Percentiles rank a stretch among this genome's conserved stretches.
phyloP scores from a whole-genome alignment of 2,888 invertebrate species.

The Cephus pygmeus region DNA sequence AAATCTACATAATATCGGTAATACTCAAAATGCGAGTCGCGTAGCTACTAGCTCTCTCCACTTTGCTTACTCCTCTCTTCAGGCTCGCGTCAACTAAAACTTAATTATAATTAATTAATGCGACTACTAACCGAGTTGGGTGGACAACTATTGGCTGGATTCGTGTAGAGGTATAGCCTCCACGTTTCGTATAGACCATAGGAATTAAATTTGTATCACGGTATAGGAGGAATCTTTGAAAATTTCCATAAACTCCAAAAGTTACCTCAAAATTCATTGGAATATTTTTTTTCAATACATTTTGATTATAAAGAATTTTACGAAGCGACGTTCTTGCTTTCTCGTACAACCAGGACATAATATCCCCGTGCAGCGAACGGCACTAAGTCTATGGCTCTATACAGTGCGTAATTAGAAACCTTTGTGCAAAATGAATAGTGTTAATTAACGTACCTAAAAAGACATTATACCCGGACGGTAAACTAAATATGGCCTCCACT shows the following conservation, averaged over 20 bases:
- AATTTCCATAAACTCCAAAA: not conserved
- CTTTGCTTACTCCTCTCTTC: conserved; percentile 52
- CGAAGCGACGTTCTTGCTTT: conserved; percentile 7
- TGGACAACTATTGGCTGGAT: conserved; percentile 57
- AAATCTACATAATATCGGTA: conserved; percentile 65
- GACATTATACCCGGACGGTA: conserved; percentile 65
- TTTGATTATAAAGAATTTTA: not conserved
- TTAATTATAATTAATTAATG: conserved; percentile 88
- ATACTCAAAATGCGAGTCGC: conserved; percentile 63
- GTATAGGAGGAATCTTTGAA: not conserved
- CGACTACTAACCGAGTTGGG: conserved; percentile 70
- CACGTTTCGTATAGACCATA: not conserved
- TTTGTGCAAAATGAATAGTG: conserved; percentile 73
- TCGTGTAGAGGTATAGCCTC: not conserved
- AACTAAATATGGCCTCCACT: conserved; percentile 53
- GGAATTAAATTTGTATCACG: not conserved
- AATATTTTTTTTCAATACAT: no score
- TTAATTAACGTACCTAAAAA: conserved; percentile 71
- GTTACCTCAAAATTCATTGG: no score
- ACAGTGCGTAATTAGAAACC: conserved; percentile 70
- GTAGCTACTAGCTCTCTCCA: conserved; percentile 43
- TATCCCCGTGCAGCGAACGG: conserved; percentile 43
- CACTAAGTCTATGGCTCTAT: conserved; percentile 52
- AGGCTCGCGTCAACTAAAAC: conserved; percentile 79
- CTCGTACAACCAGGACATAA: conserved; percentile 42